Evolutionary conservation across 2,888 invertebrate species (phyloP).

Genomic region (Leucania comma): DNA sequence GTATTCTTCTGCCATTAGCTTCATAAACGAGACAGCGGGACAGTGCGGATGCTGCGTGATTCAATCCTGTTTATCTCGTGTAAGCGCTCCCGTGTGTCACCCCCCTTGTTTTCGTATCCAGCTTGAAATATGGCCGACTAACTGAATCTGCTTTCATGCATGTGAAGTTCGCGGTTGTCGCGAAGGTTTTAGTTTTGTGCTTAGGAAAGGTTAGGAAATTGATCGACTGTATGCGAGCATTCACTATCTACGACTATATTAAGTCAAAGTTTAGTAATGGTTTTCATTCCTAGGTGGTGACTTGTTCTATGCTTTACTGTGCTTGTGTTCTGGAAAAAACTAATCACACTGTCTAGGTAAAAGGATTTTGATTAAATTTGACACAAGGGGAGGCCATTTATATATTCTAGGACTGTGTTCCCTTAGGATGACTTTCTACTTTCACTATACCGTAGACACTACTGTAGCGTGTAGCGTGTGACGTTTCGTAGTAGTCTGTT

Average conservation of each 20-base stretch:
- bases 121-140: conserved; percentile 52
- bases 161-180: conserved; percentile 16
- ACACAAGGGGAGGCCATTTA: too few relatives aligned
- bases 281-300: background rate
- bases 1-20: conserved; percentile 72
- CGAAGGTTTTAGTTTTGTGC: background rate
- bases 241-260: background rate
- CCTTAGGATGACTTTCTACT: too few relatives aligned
- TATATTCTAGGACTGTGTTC: too few relatives aligned
- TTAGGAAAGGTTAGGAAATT: background rate
- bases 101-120: conserved; percentile 56
- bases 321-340: background rate
- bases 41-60: conserved; percentile 52
- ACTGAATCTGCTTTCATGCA: conserved; percentile 56
- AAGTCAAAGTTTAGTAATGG: background rate
- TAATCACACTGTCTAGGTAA: too few relatives aligned
- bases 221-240: background rate
- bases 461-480: too few relatives aligned
- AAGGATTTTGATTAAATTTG: too few relatives aligned
- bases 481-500: too few relatives aligned
- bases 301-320: background rate
- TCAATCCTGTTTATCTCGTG: conserved; percentile 65
- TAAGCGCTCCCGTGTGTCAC: conserved; percentile 49
- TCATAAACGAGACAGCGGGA: conserved; percentile 63
- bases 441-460: too few relatives aligned